These are phyloP conservation scores for Bibio marci DNA, from an alignment of 2,888 invertebrate genomes.

Conservation along the genomic window DNA sequence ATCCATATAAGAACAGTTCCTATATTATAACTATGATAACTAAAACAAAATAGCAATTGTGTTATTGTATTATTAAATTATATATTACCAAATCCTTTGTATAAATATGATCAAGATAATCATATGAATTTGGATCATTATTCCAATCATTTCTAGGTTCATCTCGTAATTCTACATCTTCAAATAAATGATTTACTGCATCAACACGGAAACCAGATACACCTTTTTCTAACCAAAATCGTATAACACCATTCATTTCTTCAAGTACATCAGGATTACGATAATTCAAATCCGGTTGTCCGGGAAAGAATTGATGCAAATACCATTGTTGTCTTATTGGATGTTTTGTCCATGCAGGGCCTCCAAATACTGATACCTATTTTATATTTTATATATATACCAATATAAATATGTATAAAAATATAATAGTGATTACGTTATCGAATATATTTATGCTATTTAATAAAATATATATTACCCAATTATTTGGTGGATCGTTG, in stretches of 20 bases:
- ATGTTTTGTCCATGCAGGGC: slow-evolving; percentile 52
- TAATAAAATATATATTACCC: too few species aligned
- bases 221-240: slow-evolving; percentile 58
- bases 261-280: slow-evolving; percentile 45
- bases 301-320: slow-evolving; percentile 40
- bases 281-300: slow-evolving; percentile 70
- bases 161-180: slow-evolving; percentile 26
- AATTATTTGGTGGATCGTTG: slow-evolving; percentile 32
- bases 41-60: too few species aligned
- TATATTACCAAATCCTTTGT: slow-evolving; percentile 44
- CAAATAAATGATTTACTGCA: slow-evolving; percentile 40
- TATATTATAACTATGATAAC: too few species aligned
- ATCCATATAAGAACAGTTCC: too few species aligned
- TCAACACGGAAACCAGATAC: slow-evolving; percentile 61
- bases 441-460: too few species aligned
- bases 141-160: slow-evolving; percentile 34
- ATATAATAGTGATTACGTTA: not conserved
- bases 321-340: slow-evolving; percentile 44
- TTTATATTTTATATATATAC: not conserved
- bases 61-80: too few species aligned
- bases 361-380: slow-evolving; percentile 33
- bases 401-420: too few species aligned
- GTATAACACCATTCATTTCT: slow-evolving; percentile 43
- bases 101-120: slow-evolving; percentile 39
- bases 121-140: slow-evolving; percentile 32